A percentile compares a stretch with the other conserved stretches of the same genome.
These are phyloP conservation scores for Beris morrisii DNA, from an alignment of 2,888 invertebrate genomes.

Conservation along the genomic window DNA sequence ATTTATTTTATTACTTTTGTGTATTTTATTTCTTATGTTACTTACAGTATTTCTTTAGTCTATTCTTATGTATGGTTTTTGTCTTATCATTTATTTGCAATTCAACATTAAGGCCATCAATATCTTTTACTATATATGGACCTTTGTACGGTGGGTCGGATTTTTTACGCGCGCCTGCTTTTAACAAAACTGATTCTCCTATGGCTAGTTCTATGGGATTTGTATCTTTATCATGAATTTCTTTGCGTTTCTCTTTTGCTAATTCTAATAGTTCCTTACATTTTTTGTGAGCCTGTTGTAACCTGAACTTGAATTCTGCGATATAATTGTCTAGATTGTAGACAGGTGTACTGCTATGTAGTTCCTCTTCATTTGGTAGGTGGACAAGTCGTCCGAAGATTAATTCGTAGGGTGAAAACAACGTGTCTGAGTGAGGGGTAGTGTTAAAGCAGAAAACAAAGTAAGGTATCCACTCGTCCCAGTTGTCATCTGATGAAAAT, in stretches of 20 bases:
- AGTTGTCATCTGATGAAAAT: not conserved
- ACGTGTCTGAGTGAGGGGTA: not conserved
- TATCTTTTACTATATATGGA: no score
- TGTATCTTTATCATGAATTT: not conserved
- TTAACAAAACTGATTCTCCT: slow-evolving; percentile 12
- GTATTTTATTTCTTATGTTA: no score
- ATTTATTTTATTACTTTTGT: no score
- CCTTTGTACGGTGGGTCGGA: no score
- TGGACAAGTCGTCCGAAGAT: not conserved
- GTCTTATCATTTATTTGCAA: no score
- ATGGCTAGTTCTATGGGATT: not conserved
- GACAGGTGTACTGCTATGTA: not conserved
- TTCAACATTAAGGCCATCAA: no score
- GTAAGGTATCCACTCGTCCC: not conserved
- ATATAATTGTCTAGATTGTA: not conserved
- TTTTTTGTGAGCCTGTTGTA: slow-evolving; percentile 9
- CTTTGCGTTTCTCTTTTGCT: slow-evolving; percentile 5
- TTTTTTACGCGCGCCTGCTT: not conserved
- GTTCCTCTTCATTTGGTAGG: not conserved
- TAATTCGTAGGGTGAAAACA: slow-evolving; percentile 1
- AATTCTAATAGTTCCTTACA: not conserved
- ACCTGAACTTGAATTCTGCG: not conserved
- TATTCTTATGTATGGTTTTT: no score
- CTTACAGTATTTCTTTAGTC: no score
- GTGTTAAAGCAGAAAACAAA: slow-evolving; percentile 1